Evolutionary conservation across 2,113 vertebrate species (phyloP).

Genomic region (Phoenicopterus ruber): DNA sequence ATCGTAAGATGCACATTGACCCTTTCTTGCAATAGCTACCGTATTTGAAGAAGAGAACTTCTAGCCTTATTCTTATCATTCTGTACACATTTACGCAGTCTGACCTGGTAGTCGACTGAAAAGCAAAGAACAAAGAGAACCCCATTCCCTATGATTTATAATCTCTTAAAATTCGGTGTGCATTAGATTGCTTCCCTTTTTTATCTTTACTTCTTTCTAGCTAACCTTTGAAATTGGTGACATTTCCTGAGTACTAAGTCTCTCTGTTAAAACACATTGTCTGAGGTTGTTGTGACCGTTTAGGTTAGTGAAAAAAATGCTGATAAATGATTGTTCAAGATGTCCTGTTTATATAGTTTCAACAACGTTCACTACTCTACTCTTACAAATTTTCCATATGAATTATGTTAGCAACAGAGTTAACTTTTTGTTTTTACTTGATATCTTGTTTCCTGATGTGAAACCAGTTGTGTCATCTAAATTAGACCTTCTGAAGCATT

Average conservation of each 20-base stretch:
- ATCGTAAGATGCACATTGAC: neutral
- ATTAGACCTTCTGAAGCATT: neutral
- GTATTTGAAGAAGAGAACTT: neutral
- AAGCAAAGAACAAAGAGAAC: neutral
- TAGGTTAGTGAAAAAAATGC: neutral
- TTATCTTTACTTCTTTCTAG: neutral
- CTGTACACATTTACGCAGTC: neutral
- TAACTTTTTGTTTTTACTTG: neutral
- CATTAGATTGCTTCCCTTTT: neutral
- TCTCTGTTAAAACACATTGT: neutral
- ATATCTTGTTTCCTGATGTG: neutral
- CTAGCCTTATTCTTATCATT: neutral
- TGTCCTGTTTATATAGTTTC: neutral
- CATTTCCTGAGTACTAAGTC: neutral
- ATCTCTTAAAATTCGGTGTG: neutral
- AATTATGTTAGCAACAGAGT: neutral
- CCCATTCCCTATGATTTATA: neutral
- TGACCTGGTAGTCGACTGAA: neutral
- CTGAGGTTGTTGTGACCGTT: neutral
- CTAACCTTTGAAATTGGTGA: neutral
- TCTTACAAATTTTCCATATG: neutral
- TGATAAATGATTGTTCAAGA: neutral
- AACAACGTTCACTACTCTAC: neutral
- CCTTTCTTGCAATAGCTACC: neutral
- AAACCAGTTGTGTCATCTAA: neutral